Percentiles rank a stretch among this genome's conserved stretches.
Evolutionary conservation across 2,797 vertebrate species (phyloP).

Genomic region (Momotus momota): DNA sequence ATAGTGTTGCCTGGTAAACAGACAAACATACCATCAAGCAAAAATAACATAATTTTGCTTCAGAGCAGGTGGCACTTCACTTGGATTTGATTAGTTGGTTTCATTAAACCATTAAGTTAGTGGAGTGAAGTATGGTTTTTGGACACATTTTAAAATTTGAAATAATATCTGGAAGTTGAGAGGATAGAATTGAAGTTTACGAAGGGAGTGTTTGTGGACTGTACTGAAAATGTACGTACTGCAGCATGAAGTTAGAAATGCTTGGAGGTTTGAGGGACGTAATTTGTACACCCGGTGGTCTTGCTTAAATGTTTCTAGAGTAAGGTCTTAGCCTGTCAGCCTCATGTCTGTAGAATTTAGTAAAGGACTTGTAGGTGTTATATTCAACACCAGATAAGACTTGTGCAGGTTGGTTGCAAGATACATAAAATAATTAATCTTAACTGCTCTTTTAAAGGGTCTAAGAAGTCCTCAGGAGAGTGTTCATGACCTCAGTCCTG

Average conservation of each 20-base stretch:
- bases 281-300: neutral
- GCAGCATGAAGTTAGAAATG: neutral
- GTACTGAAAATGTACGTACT: neutral
- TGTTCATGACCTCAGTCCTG: conserved; percentile 90
- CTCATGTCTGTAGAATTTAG: neutral
- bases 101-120: neutral
- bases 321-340: neutral
- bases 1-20: neutral
- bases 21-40: neutral
- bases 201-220: neutral
- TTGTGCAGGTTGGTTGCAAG: neutral
- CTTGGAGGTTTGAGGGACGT: neutral
- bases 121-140: neutral
- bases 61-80: neutral
- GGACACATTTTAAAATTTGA: neutral
- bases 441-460: conserved; percentile 82
- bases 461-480: conserved; percentile 95
- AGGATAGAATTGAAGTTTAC: neutral
- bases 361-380: neutral
- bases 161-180: neutral
- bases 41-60: neutral
- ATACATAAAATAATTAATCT: neutral
- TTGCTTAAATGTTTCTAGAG: neutral
- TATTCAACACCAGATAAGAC: neutral
- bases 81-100: neutral